Evolutionary conservation across 1,140 invertebrate species (phyloP).

Genomic region (Euwallacea similis): DNA sequence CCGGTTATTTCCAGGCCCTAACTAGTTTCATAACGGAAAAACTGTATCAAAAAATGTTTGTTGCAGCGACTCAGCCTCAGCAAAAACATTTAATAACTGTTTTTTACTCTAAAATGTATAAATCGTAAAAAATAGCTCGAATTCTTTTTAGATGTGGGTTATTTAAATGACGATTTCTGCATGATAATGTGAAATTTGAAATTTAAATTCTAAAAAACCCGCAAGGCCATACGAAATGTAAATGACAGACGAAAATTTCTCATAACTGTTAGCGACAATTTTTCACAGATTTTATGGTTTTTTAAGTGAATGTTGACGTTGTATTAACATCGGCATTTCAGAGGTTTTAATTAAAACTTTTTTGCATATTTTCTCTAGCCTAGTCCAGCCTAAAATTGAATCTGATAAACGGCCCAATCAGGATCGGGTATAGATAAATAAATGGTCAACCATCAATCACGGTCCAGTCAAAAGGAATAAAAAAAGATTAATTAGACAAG

Average conservation of each 20-base stretch:
- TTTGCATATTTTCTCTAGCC: too few relatives aligned
- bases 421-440: conserved; percentile 2
- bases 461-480: conserved; percentile 13
- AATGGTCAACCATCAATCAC: conserved; percentile 13
- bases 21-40: conserved; percentile 21
- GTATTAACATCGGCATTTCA: too few relatives aligned
- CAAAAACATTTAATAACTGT: too few relatives aligned
- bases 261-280: neutral
- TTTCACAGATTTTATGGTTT: too few relatives aligned
- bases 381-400: neutral
- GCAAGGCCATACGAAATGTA: neutral
- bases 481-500: conserved; percentile 37
- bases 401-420: conserved; percentile 2
- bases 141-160: neutral
- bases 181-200: too few relatives aligned
- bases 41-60: too few relatives aligned
- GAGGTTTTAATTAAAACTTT: too few relatives aligned
- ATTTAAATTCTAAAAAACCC: too few relatives aligned
- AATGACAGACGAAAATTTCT: neutral
- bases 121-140: neutral
- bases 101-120: neutral
- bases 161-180: neutral
- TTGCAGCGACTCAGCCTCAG: too few relatives aligned
- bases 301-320: too few relatives aligned
- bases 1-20: conserved; percentile 7